These are phyloP conservation scores for Gymnarchus niloticus DNA, from an alignment of 2,113 vertebrate genomes.

Conservation along the genomic window DNA sequence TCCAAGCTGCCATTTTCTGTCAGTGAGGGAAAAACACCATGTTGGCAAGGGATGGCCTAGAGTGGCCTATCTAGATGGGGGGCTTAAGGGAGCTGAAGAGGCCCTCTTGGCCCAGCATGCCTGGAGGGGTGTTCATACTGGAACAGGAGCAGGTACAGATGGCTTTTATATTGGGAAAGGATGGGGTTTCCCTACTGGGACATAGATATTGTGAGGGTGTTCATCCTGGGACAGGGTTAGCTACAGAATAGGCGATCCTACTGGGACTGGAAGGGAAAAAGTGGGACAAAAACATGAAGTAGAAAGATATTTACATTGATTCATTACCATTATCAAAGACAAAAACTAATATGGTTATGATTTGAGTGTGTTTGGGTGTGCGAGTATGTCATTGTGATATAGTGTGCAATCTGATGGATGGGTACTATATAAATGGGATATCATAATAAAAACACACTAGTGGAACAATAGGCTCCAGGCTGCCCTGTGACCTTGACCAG, in stretches of 20 bases:
- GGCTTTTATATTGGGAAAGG: too few species aligned
- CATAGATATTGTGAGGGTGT: too few species aligned
- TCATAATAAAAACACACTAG: too few species aligned
- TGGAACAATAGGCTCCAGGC: too few species aligned
- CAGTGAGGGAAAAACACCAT: slow-evolving; percentile 69
- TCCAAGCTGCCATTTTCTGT: slow-evolving; percentile 60
- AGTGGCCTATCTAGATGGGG: slow-evolving; percentile 71
- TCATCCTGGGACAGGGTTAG: too few species aligned
- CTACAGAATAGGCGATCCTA: too few species aligned
- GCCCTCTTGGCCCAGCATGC: slow-evolving; percentile 70
- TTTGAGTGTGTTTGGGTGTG: neutral
- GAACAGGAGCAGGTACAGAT: slow-evolving; percentile 78
- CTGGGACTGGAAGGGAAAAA: neutral
- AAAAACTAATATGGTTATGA: neutral
- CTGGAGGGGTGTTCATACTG: slow-evolving; percentile 69
- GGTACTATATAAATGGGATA: too few species aligned
- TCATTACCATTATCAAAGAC: neutral
- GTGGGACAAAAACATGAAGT: neutral
- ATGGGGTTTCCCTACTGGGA: too few species aligned
- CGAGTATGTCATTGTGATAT: too few species aligned
- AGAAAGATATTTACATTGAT: neutral
- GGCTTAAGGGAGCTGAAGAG: slow-evolving; percentile 66
- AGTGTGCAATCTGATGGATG: too few species aligned
- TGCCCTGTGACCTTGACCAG: too few species aligned
- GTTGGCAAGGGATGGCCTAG: slow-evolving; percentile 62